Base-by-base conservation (phyloP, 2,888 invertebrate genomes). In the Ormyrus pomaceus region DNA sequence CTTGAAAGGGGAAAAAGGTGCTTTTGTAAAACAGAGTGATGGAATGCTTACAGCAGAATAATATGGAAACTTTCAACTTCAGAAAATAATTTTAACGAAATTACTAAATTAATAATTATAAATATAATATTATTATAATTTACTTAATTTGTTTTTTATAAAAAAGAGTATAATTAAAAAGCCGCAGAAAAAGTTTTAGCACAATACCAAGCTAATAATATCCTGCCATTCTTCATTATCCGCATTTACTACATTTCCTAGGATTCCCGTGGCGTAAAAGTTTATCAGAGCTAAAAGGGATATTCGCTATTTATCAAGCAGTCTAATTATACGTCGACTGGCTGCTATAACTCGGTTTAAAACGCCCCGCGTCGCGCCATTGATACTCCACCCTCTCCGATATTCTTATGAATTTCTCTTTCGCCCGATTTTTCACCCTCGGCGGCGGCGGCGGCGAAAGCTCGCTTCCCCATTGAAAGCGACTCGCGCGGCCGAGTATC, bases 391-490 rank as follows among this genome's bases (percentile, higher is more conserved):
- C 13, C 50, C 51, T 19, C 61, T 61, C 53, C 53, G 61, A 66
- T 64, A 72, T 77, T 72, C 70, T 77, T 72, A 66, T 64, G 45
- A 66, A 72, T 72, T 51, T 72, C 59, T 6, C 34, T 9, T 13
- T 19, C 6, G 6, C 34, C 5, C 9, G 46, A 53, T 69, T 58
- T 69, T 69, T 58, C 46, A 69, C 48, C 69, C 56, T 56, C 8
- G 59, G 13, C 7, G n/a, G 6, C 34, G 34, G 3, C 34, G 34
- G 34, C 34, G 34, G 34, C 34, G 45, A 45, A 45, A 53, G 7
- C 46, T 34, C 34, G 34, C 34, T 34, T 2, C 34, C 34, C 34
- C 34, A 56, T 46, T 71, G 51, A 71, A 59, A 66, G 64, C 64
- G 55, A 6, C 64, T 46, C 64, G 58, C 68, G 46, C 51, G 19